Evolutionary conservation across 2,888 invertebrate species (phyloP).

Genomic region (Philereme transversata): DNA sequence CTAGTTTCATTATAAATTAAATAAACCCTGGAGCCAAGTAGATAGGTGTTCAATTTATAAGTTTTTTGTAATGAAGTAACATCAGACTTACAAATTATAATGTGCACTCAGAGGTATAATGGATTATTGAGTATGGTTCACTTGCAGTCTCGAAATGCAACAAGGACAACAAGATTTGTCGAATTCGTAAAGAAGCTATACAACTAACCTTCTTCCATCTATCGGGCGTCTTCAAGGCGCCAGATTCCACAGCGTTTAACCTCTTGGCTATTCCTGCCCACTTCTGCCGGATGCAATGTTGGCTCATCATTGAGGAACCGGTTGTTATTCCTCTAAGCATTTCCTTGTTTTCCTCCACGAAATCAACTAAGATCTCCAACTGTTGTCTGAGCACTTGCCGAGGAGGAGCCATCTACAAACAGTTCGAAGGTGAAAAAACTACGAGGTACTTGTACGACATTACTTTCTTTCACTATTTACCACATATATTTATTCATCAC

Average conservation of each 20-base stretch:
- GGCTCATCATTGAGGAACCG: constrained; percentile 54
- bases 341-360: constrained; percentile 66
- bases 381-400: constrained; percentile 66
- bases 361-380: constrained; percentile 67
- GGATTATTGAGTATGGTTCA: too few relatives aligned
- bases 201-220: constrained; percentile 69
- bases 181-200: not conserved
- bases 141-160: too few relatives aligned
- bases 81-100: too few relatives aligned
- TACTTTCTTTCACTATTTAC: too few relatives aligned
- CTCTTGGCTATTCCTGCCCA: constrained; percentile 67
- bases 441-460: too few relatives aligned
- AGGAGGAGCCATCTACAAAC: constrained; percentile 67
- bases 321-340: constrained; percentile 62
- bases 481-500: too few relatives aligned
- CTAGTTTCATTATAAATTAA: too few relatives aligned
- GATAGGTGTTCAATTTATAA: too few relatives aligned
- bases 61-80: too few relatives aligned
- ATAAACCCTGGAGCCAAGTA: too few relatives aligned
- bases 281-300: constrained; percentile 61
- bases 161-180: too few relatives aligned
- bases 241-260: constrained; percentile 64
- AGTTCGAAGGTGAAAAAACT: not conserved
- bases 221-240: constrained; percentile 65
- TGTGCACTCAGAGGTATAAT: too few relatives aligned